A percentile compares a stretch with the other conserved stretches of the same genome.
Conservation (phyloP, 2,113 vertebrate species). For the Lophura nycthemera region DNA sequence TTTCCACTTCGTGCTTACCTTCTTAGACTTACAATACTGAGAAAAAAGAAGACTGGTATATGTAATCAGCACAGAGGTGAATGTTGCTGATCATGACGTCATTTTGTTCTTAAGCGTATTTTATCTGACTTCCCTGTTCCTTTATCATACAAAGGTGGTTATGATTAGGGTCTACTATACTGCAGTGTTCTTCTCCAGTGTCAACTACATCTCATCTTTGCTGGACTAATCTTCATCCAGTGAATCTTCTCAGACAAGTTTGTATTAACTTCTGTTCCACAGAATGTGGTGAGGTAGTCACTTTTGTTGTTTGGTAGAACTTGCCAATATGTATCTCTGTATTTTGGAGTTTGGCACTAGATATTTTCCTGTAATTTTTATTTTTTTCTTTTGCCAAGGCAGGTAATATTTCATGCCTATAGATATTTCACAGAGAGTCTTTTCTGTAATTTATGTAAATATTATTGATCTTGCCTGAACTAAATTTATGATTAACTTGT, state of each 20-base stretch:
- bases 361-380: background rate
- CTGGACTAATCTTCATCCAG: background rate
- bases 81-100: background rate
- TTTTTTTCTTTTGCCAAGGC: slow-evolving; percentile 28
- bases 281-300: background rate
- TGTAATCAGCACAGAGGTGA: background rate
- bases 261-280: background rate
- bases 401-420: background rate
- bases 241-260: background rate
- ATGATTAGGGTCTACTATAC: background rate
- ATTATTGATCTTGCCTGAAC: background rate
- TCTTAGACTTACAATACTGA: background rate
- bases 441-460: slow-evolving; percentile 15
- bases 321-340: background rate
- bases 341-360: background rate
- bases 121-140: background rate
- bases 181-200: background rate
- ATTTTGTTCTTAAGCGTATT: background rate
- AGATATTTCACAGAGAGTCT: background rate
- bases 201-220: background rate
- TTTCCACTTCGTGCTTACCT: background rate
- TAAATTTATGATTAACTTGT: background rate
- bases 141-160: background rate
- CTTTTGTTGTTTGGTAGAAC: background rate
- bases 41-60: background rate